Evolutionary conservation across 2,797 vertebrate species (phyloP), one percentile per base, ranked within the genome.

Genomic region (Menidia menidia): DNA sequence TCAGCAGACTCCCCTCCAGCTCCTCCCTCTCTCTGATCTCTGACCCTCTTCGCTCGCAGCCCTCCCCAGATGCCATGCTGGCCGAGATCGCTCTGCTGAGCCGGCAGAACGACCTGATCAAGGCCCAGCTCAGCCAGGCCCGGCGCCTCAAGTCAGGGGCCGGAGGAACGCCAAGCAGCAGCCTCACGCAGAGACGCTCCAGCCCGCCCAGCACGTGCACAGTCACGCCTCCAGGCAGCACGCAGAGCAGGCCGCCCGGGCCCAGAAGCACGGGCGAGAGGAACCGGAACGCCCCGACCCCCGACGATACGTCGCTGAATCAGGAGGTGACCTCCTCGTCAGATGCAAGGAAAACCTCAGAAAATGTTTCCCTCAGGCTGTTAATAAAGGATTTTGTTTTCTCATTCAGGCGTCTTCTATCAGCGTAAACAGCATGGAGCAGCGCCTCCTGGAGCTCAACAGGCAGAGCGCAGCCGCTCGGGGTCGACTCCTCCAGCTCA

Each of bases 371-470:
- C 25, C 25, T 25, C 25, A 25, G 25, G 25, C 25, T 25, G 25
- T 25, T 25, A 25, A 25, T 25, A 25, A 25, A 25, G 25, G 25
- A 25, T 25, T 25, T 25, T 25, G n/a, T 68, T 16, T 60, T 58
- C 47, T 73, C 18, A 1, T 19, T 4, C 53, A 92, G 92, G 35
- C 70, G 4, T 48, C 64, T 4, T 45, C 14, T 0, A 70, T 61
- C 11, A 6, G 39, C 84, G 64, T 84, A 71, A 83, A 68, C 55
- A 92, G 85, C 16, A 90, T 97, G 84, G 95, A 98, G 81, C 94
- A 96, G 66, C 93, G 95, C 81, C 96, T 97, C 78, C 94, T 96
- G 15, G 96, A 98, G 84, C 81, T 98, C 68, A 97, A 96, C 85
- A 94, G 92, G 31, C 96, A 97, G 88, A 98, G 96, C 57, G 88